Base-by-base conservation (phyloP, 1,140 invertebrate genomes). In the Capitella teleta region DNA sequence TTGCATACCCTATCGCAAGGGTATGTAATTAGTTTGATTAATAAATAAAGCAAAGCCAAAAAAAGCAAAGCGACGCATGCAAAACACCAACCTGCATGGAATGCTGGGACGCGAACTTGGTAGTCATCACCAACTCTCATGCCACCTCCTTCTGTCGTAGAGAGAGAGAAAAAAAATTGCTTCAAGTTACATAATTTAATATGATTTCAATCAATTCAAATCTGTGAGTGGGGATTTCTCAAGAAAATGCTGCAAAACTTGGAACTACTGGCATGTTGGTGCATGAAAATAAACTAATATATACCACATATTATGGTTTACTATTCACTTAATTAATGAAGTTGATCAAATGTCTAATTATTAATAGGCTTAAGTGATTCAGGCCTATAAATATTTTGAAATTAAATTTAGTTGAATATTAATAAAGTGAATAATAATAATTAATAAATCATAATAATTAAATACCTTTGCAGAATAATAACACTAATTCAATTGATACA, bases 51-150 rank as follows among this genome's bases (percentile, higher is more conserved):
- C 10, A 40, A 38, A 38, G 5, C 16, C 36, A 38, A 40, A 8
- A 21, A n/a, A 21, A 40, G 8, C n/a, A 40, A 40, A 40, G n/a
- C 6, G 8, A 40, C 14, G 10, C 19, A 12, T 21, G 25, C 25
- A 40, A 21, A 40, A 34, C 14, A 40, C 21, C 1, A 19, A 83
- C 81, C 79, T 67, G 70, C 67, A 30, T 75, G 62, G 46, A 85
- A 75, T 57, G 86, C 82, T 46, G 90, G 89, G 63, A 92, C 85
- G 51, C 84, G 79, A 16, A 89, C 89, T 75, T 96, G 92, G 70
- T 86, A 95, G 70, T 94, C 90, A 60, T 84, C 77, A 26, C 91
- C 92, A 61, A 95, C 88, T 61, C 91, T 79, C 66, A 95, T 95
- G 73, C 92, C 92, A 74, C 86, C 86, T 57, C 82, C 84, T 82